Percentiles rank a stretch among this genome's conserved stretches.
phyloP scores from a whole-genome alignment of 2,888 invertebrate genomes.

The Chelonus formosanus region DNA sequence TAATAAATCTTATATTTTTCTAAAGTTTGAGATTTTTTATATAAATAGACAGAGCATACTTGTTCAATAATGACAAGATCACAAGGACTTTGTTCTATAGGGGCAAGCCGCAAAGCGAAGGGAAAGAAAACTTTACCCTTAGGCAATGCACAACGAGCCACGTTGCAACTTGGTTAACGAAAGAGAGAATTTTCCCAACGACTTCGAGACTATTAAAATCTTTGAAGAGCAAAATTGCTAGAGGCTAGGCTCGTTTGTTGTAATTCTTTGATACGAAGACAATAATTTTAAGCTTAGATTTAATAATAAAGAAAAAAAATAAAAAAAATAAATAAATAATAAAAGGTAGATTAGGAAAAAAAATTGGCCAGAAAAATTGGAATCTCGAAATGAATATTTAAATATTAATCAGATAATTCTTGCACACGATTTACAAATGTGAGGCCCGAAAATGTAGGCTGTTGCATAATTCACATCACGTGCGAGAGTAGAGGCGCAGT shows the following conservation, averaged over 20 bases:
- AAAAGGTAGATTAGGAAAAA: neutral
- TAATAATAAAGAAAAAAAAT: conserved; percentile 1
- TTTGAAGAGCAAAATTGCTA: conserved; percentile 22
- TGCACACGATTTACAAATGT: conserved; percentile 22
- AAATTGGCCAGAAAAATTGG: neutral
- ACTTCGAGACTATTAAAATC: conserved; percentile 29
- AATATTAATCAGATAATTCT: conserved; percentile 27
- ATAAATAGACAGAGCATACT: neutral
- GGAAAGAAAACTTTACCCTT: conserved; percentile 31
- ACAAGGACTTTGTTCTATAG: conserved; percentile 17
- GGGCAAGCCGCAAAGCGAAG: conserved; percentile 9
- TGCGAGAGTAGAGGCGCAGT: conserved; percentile 16
- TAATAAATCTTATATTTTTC: too few relatives aligned
- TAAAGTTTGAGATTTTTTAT: neutral
- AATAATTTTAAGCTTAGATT: neutral
- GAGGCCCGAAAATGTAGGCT: conserved; percentile 27
- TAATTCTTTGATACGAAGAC: conserved; percentile 11
- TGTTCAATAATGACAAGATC: conserved; percentile 20
- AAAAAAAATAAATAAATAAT: conserved; percentile 9
- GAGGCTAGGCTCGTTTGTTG: conserved; percentile 9
- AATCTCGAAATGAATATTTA: conserved; percentile 9
- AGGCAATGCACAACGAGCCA: conserved; percentile 33
- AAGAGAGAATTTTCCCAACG: conserved; percentile 13
- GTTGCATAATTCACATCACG: conserved; percentile 29
- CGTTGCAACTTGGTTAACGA: conserved; percentile 39